Evolutionary conservation across 1,140 invertebrate genomes (phyloP), one percentile per base, ranked within the genome.

Genomic region (Drosophila saltans): DNA sequence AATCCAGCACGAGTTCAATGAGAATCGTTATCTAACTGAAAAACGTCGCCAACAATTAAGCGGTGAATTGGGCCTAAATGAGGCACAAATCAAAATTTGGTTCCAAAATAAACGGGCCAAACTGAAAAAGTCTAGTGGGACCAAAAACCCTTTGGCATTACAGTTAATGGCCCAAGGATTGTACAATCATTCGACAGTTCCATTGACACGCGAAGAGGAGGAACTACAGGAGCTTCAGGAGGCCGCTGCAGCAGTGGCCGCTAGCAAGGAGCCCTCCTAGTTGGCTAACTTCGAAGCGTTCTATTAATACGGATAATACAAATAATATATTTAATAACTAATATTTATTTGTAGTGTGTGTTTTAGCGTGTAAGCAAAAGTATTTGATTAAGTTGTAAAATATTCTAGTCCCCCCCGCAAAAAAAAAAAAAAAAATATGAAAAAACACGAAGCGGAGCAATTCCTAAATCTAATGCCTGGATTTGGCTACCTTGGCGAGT

Each of bases 31-130:
- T 92, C 93, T 99, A 65, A 98, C 97, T 0, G 98, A 99, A 90
- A 95, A 96, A 79, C 93, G 98, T 72, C 94, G 98, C 71, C 97
- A 97, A 92, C 95, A 97, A 75, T 93, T 99, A 52, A 97, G 98
- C 24, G 93, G 95, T 11, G 97, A 98, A 83, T 93, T 99, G 30
- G 96, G 96, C 16, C 93, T 99, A 9, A 98, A 98, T 92, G 98
- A 99, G 92, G 97, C 97, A 1, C 98, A 99, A 92, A 98, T 99
- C 86, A 99, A 99, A 93, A 99, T 99, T 78, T 97, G 96, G 96
- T 98, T 98, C 92, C 97, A 99, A 93, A 99, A 99, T 93, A 98
- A 98, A 92, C 93, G 98, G 63, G 98, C 98, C 65, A 99, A 99
- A 93, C 96, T 98, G 88, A 99, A 99, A 94, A 98, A 98, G 91